Base-by-base conservation (phyloP, 2,797 vertebrate species). In the Ambastaia sidthimunki region DNA sequence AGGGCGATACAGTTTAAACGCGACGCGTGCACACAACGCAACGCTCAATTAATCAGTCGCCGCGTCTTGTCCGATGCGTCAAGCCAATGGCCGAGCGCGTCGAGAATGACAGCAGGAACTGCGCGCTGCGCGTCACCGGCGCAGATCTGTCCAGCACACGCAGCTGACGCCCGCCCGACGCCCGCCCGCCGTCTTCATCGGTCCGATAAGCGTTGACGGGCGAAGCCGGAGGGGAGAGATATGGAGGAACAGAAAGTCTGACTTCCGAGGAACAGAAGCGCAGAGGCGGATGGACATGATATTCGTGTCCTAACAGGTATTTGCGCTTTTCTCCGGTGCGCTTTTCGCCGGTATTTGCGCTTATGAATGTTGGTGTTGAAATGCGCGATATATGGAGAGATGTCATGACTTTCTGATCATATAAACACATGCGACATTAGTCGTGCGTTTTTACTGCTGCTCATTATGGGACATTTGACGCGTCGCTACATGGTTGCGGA, bases 221-320 rank as follows among this genome's bases (percentile, higher is more conserved):
- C 62, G 66, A 81, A 79, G 60, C 86, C 57, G 88, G 85, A 89
- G 81, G 76, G 74, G 47, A 55, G 83, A 80, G 90, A 91, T 90
- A 92, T 60, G 87, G 76, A 84, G 80, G 68, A 37, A 50, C 57
- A 83, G 77, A 87, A 81, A 87, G 85, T 84, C 80, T 80, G 62
- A 84, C 84, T 83, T 82, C 66, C 68, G 82, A 68, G 81, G 76
- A 63, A 83, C 76, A 63, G 31, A 21, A 41, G 73, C 18, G 72
- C 85, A 81, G 87, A 71, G 78, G 88, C 87, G 88, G 88, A 89
- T 70, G 83, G 82, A 82, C 80, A 87, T 85, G 85, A 80, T 76
- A 68, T 74, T 83, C 48, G 63, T 48, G 84, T 76, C 88, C 85
- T 89, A 84, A 82, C 76, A 85, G 80, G 83, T 85, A 80, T 75